Base-by-base conservation (phyloP, 2,113 vertebrate species). In the Oreotrochilus melanogaster region DNA sequence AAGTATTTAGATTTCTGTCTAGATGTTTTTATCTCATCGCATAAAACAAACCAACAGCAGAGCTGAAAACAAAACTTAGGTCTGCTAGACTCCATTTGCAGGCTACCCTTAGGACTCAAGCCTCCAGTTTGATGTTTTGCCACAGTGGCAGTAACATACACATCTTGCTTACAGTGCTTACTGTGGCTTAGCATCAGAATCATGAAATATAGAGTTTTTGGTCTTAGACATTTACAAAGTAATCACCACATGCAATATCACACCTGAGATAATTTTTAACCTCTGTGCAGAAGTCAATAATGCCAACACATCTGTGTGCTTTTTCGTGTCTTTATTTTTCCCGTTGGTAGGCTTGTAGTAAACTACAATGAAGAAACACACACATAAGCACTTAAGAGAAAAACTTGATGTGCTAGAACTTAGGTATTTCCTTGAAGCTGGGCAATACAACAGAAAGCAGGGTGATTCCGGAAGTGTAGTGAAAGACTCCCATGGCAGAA, bases 161-260 rank as follows among this genome's bases (percentile, higher is more conserved):
- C 14, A 66, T 33, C 0, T 0, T 23, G 14, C 31, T 73, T 57
- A 31, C 2, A 14, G 45, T 14, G 23, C 47, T 70, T 37, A 78
- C 6, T 1, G 0, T 18, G 16, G 4, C 3, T 66, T 12, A 66
- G 37, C 31, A 70, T 21, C 48, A 56, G 28, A 78, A 78, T 27
- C 0, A 50, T 2, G 11, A 73, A 87, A 62, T 19, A 19, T 5
- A 69, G 19, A n/a, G 12, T 57, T 72, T 2, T 3, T 19, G 7
- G 21, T 60, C 61, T 50, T 30, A 48, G 30, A 43, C 4, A 54
- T 47, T 80, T 57, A 50, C 23, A 71, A 67, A 60, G 7, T 5
- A 67, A 50, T 35, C 27, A 21, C 9, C 33, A 83, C 10, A 56
- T 6, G 23, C 3, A 17, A 2, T n/a, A 69, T 25, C 39, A 85